These are phyloP conservation scores for Therioaphis trifolii DNA, from an alignment of 2,888 invertebrate species.

Conservation along the genomic window DNA sequence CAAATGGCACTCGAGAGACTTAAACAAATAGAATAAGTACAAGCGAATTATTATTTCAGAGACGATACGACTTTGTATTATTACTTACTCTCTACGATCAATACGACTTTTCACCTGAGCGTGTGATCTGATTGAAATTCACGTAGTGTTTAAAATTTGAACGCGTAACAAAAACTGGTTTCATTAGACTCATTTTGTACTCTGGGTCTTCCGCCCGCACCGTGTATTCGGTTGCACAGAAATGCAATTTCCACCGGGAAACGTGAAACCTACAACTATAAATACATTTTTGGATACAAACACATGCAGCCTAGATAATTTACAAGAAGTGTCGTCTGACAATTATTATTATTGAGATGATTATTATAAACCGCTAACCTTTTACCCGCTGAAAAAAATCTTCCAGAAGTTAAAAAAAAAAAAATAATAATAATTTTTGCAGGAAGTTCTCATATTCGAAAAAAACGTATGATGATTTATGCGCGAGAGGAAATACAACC, in stretches of 20 bases:
- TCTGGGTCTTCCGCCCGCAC: no score
- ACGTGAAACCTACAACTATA: constrained; percentile 49
- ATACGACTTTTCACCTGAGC: no score
- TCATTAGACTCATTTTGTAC: no score
- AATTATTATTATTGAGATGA: constrained; percentile 46
- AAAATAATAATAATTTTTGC: constrained; percentile 46
- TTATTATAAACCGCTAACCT: constrained; percentile 41
- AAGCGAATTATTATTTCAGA: no score
- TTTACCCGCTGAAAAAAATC: constrained; percentile 29
- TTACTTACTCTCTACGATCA: no score
- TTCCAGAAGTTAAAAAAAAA: constrained; percentile 31
- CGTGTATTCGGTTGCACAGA: not conserved
- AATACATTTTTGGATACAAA: constrained; percentile 48
- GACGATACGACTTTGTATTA: no score
- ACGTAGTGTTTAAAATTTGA: no score
- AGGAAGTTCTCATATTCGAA: constrained; percentile 60
- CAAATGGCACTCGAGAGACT: no score
- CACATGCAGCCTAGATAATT: constrained; percentile 50
- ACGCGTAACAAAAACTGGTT: no score
- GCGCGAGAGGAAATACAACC: not conserved
- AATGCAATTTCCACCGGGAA: constrained; percentile 21
- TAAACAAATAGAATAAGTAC: no score
- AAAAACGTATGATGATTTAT: constrained; percentile 36
- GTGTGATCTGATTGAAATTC: no score
- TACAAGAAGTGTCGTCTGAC: constrained; percentile 51